Evolutionary conservation across 2,888 invertebrate genomes (phyloP).

Genomic region (Esperia sulphurella): DNA sequence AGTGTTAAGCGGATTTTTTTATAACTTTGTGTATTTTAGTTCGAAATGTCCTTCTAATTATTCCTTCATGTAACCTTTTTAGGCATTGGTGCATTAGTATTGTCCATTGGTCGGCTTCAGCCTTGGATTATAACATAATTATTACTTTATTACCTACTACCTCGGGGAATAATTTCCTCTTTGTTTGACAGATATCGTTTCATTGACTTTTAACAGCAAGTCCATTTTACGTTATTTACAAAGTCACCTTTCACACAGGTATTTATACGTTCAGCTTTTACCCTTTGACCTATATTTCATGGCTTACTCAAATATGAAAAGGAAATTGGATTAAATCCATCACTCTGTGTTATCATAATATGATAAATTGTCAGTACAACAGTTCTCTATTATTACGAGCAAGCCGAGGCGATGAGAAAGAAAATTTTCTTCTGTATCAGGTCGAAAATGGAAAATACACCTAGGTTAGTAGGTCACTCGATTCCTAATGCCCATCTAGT

Average conservation of each 20-base stretch:
- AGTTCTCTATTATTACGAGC: constrained; percentile 21
- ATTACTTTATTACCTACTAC: no score
- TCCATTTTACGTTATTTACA: not conserved
- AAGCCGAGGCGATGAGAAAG: not conserved
- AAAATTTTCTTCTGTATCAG: not conserved
- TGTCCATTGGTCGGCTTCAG: no score
- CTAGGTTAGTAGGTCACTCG: not conserved
- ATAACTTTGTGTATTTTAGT: no score
- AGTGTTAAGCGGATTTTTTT: no score
- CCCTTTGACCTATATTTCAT: constrained; percentile 35
- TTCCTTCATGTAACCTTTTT: no score
- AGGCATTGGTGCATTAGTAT: no score
- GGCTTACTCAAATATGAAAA: constrained; percentile 35
- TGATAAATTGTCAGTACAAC: constrained; percentile 41
- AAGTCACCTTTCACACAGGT: constrained; percentile 5
- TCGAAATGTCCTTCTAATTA: no score
- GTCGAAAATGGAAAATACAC: not conserved
- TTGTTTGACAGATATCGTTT: not conserved
- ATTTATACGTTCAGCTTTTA: constrained; percentile 16
- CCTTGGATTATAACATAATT: no score
- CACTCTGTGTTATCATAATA: constrained; percentile 24
- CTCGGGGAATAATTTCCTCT: not conserved
- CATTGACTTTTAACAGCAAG: no score
- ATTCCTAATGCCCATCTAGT: no score
- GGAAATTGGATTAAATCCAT: constrained; percentile 41